Conservation (phyloP, 2,888 invertebrate species). For the Brenthis ino region DNA sequence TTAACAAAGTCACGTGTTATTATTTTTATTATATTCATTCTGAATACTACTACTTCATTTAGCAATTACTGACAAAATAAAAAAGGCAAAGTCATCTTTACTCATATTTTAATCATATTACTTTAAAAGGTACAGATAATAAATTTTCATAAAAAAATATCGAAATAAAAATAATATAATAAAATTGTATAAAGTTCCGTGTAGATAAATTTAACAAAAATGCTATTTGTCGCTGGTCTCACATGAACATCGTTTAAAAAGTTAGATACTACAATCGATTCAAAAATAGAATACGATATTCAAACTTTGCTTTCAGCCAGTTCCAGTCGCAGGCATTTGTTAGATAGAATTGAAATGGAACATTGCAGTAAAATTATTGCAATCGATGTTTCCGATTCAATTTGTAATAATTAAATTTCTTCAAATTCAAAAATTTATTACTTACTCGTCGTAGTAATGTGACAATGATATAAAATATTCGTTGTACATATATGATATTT, state of each 20-base stretch:
- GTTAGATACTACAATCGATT: slow-evolving; percentile 46
- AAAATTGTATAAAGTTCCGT: neutral
- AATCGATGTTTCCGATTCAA: slow-evolving; percentile 60
- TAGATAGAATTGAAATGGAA: slow-evolving; percentile 54
- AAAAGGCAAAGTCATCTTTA: too few relatives aligned
- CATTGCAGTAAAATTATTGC: slow-evolving; percentile 61
- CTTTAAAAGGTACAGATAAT: too few relatives aligned
- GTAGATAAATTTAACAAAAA: neutral
- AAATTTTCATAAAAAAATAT: too few relatives aligned
- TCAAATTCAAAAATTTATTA: slow-evolving; percentile 45
- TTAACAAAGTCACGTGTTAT: too few relatives aligned
- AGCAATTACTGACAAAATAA: too few relatives aligned
- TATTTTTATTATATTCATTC: too few relatives aligned
- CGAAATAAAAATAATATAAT: neutral
- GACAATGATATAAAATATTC: too few relatives aligned
- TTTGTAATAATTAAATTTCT: slow-evolving; percentile 63
- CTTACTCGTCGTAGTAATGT: too few relatives aligned
- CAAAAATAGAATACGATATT: slow-evolving; percentile 62
- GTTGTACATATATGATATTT: too few relatives aligned
- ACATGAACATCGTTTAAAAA: slow-evolving; percentile 48
- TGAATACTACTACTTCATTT: too few relatives aligned
- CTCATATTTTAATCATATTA: too few relatives aligned
- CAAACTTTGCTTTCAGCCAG: slow-evolving; percentile 71
- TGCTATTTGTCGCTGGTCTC: slow-evolving; percentile 17
- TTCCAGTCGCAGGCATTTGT: slow-evolving; percentile 61